Base-by-base conservation (phyloP, 1,140 invertebrate genomes). In the Brachionus asplanchnoidis region DNA sequence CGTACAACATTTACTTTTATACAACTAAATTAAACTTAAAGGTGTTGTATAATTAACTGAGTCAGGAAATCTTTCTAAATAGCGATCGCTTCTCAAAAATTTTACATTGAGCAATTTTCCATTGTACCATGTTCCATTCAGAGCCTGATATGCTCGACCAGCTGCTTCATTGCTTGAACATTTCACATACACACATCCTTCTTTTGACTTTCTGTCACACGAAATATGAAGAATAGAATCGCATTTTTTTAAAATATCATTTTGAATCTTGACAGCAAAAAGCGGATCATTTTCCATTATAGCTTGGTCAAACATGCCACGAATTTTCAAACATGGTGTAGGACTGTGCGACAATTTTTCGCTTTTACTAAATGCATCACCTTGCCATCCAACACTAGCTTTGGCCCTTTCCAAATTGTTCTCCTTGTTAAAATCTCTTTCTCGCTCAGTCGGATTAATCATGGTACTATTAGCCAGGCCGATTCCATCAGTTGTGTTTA, bases 101-200 rank as follows among this genome's bases (percentile, higher is more conserved):
- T 82, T 82, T 32, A 82, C 79, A 82, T 82, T 82, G 2, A 82
- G 42, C 12, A 82, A 68, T 26, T 65, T 82, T 14, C 79, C 79
- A 68, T 36, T 82, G 40, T 82, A 82, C 79, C 79, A 82, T 23
- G 79, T 82, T 26, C 53, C 79, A 65, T 82, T 82, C 17, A 82
- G 17, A 40, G 32, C 36, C n/a, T 82, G 79, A 68, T 82, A 82
- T 26, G 60, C 79, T 42, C 65, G 36, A 12, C 79, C 79, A 68
- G 79, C 79, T 40, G 79, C 53, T 20, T 82, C 65, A 46, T 82
- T 82, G n/a, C 20, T 65, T 32, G 26, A 12, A 68, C 79, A 82
- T 65, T 82, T 82, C 4, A 82, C 79, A 68, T 82, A 82, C 20
- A 82, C 79, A 46, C 79, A 82, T 44, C 79, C 79, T 65, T 80